Percentiles rank a stretch among this genome's conserved stretches.
These are phyloP conservation scores for Grallaria varia DNA, from an alignment of 2,113 vertebrate species.

Conservation along the genomic window DNA sequence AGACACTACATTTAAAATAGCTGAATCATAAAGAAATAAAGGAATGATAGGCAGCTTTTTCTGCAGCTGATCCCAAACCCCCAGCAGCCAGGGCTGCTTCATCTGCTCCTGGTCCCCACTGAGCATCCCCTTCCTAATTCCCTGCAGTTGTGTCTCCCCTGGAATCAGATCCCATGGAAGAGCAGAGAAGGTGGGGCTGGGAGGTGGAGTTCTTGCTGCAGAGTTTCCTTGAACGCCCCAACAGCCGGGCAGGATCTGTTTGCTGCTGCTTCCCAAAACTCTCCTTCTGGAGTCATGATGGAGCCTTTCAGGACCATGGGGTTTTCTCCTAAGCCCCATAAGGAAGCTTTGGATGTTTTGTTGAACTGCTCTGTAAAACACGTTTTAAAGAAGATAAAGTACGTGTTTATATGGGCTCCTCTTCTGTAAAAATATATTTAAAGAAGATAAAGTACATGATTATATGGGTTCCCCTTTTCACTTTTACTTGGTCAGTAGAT, in stretches of 20 bases:
- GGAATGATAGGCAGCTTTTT: fast-evolving
- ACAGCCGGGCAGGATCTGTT: no score
- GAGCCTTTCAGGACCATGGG: not conserved
- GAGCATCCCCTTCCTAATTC: fast-evolving
- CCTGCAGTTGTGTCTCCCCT: not conserved
- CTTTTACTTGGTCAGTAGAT: slow-evolving; percentile 71
- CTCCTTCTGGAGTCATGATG: not conserved
- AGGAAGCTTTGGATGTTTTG: not conserved
- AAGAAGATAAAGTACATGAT: slow-evolving; percentile 58
- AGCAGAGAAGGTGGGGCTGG: fast-evolving
- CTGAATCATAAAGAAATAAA: fast-evolving
- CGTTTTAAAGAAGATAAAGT: slow-evolving; percentile 54
- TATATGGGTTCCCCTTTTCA: slow-evolving; percentile 43
- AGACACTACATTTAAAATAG: fast-evolving
- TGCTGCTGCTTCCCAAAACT: not conserved
- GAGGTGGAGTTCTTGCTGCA: not conserved
- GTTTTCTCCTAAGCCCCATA: not conserved
- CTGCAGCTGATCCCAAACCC: not conserved
- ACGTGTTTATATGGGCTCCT: slow-evolving; percentile 28
- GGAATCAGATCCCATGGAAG: fast-evolving
- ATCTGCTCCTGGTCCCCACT: not conserved
- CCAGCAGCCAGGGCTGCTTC: not conserved
- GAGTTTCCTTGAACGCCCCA: not conserved
- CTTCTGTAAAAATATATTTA: slow-evolving; percentile 21
- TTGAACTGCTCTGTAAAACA: slow-evolving; percentile 18